A percentile compares a stretch with the other conserved stretches of the same genome.
Conservation (phyloP, 2,888 invertebrate genomes). For the Neuroscelio doddi region DNA sequence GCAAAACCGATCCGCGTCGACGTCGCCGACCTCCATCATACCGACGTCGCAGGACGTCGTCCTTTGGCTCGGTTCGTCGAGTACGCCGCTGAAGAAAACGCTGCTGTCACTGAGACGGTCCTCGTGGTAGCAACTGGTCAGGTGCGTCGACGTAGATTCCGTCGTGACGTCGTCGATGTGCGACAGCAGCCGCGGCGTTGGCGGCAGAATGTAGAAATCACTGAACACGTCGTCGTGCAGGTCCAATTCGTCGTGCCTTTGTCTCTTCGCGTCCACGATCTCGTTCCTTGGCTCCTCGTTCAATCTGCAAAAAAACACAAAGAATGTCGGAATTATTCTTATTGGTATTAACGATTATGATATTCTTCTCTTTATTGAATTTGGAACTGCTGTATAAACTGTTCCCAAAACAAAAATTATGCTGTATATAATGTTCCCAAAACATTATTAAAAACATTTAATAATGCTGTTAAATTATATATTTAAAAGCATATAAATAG, state of each 20-base stretch:
- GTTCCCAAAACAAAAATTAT: too few species aligned
- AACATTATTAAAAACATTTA: too few species aligned
- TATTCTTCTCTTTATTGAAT: too few species aligned
- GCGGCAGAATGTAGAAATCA: constrained; percentile 80
- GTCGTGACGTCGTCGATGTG: constrained; percentile 77
- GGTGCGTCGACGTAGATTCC: constrained; percentile 42
- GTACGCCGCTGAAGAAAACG: constrained; percentile 5
- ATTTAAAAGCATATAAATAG: too few species aligned
- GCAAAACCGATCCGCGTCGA: constrained; percentile 60
- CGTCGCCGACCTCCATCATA: constrained; percentile 60
- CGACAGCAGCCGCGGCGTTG: constrained; percentile 79
- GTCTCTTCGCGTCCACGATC: constrained; percentile 58
- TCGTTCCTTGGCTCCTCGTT: constrained; percentile 60
- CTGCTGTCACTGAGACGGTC: constrained; percentile 31
- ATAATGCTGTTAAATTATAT: too few species aligned
- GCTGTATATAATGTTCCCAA: too few species aligned
- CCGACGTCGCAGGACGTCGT: constrained; percentile 27
- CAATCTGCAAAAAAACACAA: constrained; percentile 49
- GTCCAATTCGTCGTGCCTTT: constrained; percentile 76
- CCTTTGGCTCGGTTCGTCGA: neutral
- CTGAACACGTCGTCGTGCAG: constrained; percentile 82
- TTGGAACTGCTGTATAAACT: too few species aligned
- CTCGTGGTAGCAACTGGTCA: constrained; percentile 23
- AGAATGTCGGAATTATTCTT: too few species aligned
- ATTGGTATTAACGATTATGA: too few species aligned